A percentile compares a stretch with the other conserved stretches of the same genome.
These are phyloP conservation scores for Dicaeum eximium DNA, from an alignment of 2,113 vertebrate species.

Conservation along the genomic window DNA sequence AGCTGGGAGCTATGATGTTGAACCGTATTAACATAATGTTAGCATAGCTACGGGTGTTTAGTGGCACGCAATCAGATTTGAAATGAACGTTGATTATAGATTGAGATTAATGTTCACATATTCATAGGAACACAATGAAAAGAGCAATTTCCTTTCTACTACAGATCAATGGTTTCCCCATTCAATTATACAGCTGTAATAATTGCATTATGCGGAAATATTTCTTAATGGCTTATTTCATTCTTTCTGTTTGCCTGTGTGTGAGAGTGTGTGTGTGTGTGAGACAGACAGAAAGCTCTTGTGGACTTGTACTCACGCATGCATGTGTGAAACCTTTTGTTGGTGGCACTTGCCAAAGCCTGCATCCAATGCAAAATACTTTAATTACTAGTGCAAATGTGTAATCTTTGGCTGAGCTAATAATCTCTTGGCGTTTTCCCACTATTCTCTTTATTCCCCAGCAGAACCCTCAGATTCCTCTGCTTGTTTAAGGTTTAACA, in stretches of 20 bases:
- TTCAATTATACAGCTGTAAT: constrained; percentile 98
- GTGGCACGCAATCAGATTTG: constrained; percentile 85
- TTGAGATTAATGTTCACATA: constrained; percentile 91
- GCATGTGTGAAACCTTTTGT: constrained; percentile 73
- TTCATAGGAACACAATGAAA: constrained; percentile 94
- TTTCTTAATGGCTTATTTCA: constrained; percentile 86
- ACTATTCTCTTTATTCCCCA: constrained; percentile 62
- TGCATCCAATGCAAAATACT: constrained; percentile 71
- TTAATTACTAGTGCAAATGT: constrained; percentile 75
- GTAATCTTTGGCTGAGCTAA: constrained; percentile 69
- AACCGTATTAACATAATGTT: constrained; percentile 85
- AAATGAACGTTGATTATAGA: constrained; percentile 89
- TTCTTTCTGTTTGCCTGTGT: constrained; percentile 73
- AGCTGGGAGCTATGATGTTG: constrained; percentile 83
- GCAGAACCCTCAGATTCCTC: constrained; percentile 17
- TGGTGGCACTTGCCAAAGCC: constrained; percentile 69
- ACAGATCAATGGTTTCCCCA: constrained; percentile 98
- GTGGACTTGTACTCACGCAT: constrained; percentile 24
- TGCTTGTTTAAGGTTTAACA: constrained; percentile 34
- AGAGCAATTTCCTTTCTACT: constrained; percentile 96
- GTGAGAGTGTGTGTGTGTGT: background rate
- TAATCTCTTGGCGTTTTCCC: constrained; percentile 57
- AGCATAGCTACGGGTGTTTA: constrained; percentile 80
- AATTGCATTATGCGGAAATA: constrained; percentile 91
- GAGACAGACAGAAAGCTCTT: background rate